Evolutionary conservation across 2,888 invertebrate species (phyloP).

Genomic region (Yponomeuta plumbellus): DNA sequence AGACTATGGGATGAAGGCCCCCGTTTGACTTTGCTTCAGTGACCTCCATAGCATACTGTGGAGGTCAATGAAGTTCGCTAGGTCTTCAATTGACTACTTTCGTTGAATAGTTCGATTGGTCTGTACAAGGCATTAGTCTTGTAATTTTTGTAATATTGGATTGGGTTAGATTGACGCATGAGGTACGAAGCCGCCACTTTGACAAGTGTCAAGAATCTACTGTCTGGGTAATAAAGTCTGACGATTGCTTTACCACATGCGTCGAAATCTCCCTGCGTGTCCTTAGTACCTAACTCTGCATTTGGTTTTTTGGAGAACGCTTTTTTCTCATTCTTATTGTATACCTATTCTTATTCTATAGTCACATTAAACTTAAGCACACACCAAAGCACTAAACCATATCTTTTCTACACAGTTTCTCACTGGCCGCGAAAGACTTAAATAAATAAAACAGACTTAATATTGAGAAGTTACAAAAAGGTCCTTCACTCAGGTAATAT

Average conservation of each 20-base stretch:
- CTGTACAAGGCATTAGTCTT: not conserved
- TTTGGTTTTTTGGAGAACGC: slow-evolving; percentile 16
- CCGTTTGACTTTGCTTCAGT: slow-evolving; percentile 39
- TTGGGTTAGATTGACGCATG: not conserved
- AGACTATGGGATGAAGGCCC: too few species aligned
- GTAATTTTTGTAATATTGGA: not conserved
- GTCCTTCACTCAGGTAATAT: too few species aligned
- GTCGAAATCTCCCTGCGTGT: not conserved
- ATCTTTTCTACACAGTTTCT: slow-evolving; percentile 56
- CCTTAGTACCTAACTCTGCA: slow-evolving; percentile 14
- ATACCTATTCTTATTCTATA: not conserved
- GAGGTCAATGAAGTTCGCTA: slow-evolving; percentile 28
- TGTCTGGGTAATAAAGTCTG: not conserved
- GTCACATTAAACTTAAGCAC: slow-evolving; percentile 37
- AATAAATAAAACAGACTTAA: not conserved
- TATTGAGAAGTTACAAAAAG: too few species aligned
- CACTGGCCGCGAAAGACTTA: slow-evolving; percentile 53
- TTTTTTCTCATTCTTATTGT: slow-evolving; percentile 43
- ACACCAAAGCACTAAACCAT: slow-evolving; percentile 56
- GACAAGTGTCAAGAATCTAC: not conserved
- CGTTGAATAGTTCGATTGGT: too few species aligned
- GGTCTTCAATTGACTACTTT: slow-evolving; percentile 56
- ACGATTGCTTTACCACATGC: not conserved
- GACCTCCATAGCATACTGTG: too few species aligned
- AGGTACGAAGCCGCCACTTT: not conserved